Evolutionary conservation across 1,140 invertebrate species (phyloP).

Genomic region (Calephelis nemesis): DNA sequence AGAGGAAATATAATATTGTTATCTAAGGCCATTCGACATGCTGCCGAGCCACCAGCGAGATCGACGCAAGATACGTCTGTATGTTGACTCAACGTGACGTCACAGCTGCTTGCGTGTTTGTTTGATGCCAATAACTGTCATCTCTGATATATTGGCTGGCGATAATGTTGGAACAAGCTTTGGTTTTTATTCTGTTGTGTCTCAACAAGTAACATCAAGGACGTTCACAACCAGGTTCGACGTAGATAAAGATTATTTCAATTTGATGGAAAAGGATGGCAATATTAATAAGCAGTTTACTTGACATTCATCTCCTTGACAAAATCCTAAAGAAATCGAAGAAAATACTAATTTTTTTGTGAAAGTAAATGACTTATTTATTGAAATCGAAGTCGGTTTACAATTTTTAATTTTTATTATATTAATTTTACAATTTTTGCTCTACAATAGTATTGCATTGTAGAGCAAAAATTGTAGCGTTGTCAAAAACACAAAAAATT

Average conservation of each 20-base stretch:
- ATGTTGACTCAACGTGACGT: conserved; percentile 13
- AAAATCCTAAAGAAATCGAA: too few relatives aligned
- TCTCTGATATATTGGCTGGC: conserved; percentile 13
- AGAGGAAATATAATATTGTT: too few relatives aligned
- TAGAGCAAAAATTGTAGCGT: too few relatives aligned
- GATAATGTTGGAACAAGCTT: conserved; percentile 13
- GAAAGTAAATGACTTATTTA: too few relatives aligned
- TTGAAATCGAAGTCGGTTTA: too few relatives aligned
- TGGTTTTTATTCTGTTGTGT: conserved; percentile 14
- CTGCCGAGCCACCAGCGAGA: background rate
- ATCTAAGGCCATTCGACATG: background rate
- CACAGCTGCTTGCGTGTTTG: conserved; percentile 14
- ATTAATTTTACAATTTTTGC: too few relatives aligned
- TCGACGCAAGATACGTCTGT: background rate
- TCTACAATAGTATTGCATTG: too few relatives aligned
- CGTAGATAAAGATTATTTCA: background rate
- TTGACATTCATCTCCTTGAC: too few relatives aligned
- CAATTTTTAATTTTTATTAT: too few relatives aligned
- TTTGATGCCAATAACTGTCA: conserved; percentile 18
- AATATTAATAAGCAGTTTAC: background rate
- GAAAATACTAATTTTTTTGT: too few relatives aligned
- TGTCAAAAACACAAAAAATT: too few relatives aligned
- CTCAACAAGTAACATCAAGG: conserved; percentile 3
- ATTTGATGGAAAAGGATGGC: too few relatives aligned
- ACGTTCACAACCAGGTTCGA: background rate